A percentile compares a stretch with the other conserved stretches of the same genome.
phyloP scores from a whole-genome alignment of 2,888 invertebrate species.

The Pandemis corylana region DNA sequence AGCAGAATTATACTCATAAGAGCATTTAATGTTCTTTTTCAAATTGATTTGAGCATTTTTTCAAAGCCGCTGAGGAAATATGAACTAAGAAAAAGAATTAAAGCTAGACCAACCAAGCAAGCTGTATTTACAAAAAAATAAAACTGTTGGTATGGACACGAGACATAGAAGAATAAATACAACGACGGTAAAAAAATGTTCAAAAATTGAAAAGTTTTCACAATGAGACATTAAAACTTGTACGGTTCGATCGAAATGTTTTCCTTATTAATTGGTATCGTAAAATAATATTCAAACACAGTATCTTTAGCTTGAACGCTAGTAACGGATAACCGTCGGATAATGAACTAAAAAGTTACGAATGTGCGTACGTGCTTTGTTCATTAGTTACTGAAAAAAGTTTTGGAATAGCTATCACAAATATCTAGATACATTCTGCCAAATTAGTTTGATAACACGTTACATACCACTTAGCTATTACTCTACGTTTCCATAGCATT shows the following conservation, averaged over 20 bases:
- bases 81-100: slow-evolving; percentile 28
- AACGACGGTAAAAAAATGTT: slow-evolving; percentile 5
- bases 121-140: background rate
- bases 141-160: slow-evolving; percentile 1
- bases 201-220: slow-evolving; percentile 19
- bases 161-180: background rate
- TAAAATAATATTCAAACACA: background rate
- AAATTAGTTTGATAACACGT: slow-evolving; percentile 9
- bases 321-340: no score
- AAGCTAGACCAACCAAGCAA: slow-evolving; percentile 24
- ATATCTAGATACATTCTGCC: background rate
- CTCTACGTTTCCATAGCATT: background rate
- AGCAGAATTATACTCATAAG: background rate
- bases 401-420: no score
- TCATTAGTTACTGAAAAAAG: no score
- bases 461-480: slow-evolving; percentile 15
- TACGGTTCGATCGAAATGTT: background rate
- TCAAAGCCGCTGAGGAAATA: slow-evolving; percentile 17
- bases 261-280: background rate
- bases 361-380: no score
- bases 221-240: background rate
- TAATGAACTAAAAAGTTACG: no score
- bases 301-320: no score
- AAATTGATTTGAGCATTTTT: slow-evolving; percentile 23
- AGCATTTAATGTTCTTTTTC: background rate